Conservation (phyloP, 2,113 vertebrate species). For the Tachysurus fulvidraco region DNA sequence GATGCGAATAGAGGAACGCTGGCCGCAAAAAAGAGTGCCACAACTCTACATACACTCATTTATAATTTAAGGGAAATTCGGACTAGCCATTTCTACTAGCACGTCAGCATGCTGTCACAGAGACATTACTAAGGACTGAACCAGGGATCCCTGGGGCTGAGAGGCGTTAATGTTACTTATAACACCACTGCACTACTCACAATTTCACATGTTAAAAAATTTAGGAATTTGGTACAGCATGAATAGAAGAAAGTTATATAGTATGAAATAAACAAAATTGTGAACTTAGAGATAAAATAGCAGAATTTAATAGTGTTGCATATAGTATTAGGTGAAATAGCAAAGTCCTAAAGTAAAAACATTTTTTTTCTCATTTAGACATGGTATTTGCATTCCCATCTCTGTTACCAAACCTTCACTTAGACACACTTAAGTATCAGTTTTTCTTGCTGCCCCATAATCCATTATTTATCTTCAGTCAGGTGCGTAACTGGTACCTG, state of each 20-base stretch:
- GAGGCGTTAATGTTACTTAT: background rate
- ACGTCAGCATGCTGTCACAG: too few relatives aligned
- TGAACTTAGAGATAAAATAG: background rate
- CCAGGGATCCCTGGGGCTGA: background rate
- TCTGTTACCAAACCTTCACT: slow-evolving; percentile 35
- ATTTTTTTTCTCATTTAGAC: background rate
- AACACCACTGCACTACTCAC: too few relatives aligned
- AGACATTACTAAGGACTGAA: background rate
- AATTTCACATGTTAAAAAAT: background rate
- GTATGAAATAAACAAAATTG: background rate
- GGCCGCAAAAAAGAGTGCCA: background rate
- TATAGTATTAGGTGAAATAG: background rate
- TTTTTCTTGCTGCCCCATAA: slow-evolving; percentile 41
- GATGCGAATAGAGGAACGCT: background rate
- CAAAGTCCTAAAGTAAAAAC: background rate
- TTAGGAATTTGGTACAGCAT: background rate
- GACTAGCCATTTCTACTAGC: background rate
- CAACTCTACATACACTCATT: background rate
- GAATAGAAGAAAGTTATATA: background rate
- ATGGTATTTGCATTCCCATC: slow-evolving; percentile 1
- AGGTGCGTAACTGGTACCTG: slow-evolving; percentile 59
- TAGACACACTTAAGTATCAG: slow-evolving; percentile 51
- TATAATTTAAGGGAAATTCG: background rate
- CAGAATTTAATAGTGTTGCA: background rate
- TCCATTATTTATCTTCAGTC: slow-evolving; percentile 60